These are phyloP conservation scores for Carcinoscorpius rotundicauda DNA, from an alignment of 1,140 invertebrate species.

Conservation along the genomic window DNA sequence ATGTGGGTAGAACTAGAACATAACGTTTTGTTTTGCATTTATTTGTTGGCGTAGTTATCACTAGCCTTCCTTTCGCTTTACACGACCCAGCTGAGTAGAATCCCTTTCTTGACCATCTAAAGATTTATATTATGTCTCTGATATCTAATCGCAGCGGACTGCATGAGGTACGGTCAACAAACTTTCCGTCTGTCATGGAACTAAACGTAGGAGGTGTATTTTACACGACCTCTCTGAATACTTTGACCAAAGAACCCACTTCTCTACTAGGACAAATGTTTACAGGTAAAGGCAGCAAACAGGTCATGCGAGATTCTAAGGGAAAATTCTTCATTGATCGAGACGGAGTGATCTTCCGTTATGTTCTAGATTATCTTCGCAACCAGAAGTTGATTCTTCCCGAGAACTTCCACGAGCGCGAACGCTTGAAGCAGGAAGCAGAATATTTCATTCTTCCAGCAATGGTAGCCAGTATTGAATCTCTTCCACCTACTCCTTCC, in stretches of 20 bases:
- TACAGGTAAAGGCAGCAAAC: slow-evolving; percentile 37
- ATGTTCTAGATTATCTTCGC: slow-evolving; percentile 88
- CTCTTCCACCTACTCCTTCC: slow-evolving; percentile 9
- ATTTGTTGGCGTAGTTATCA: too few species aligned
- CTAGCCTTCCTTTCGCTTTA: too few species aligned
- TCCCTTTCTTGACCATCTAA: too few species aligned
- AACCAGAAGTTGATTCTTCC: slow-evolving; percentile 80
- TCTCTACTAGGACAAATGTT: slow-evolving; percentile 61
- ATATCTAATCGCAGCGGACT: too few species aligned
- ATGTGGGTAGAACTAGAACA: too few species aligned
- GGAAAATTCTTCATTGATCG: slow-evolving; percentile 91
- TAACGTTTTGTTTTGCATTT: too few species aligned
- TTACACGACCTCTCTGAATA: slow-evolving; percentile 68
- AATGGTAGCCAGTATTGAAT: slow-evolving; percentile 40
- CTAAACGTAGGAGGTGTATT: slow-evolving; percentile 83
- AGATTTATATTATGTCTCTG: too few species aligned
- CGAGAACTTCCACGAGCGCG: slow-evolving; percentile 88
- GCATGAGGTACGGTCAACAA: background rate
- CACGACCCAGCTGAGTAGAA: too few species aligned
- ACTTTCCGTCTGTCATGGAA: slow-evolving; percentile 51
- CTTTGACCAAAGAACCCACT: slow-evolving; percentile 56
- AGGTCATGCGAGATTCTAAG: slow-evolving; percentile 59
- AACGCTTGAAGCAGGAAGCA: slow-evolving; percentile 81
- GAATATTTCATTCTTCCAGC: slow-evolving; percentile 64
- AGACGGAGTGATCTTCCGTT: slow-evolving; percentile 96